A percentile compares a stretch with the other conserved stretches of the same genome.
Evolutionary conservation across 1,140 invertebrate genomes (phyloP).

Genomic region (Drosophila bocki): DNA sequence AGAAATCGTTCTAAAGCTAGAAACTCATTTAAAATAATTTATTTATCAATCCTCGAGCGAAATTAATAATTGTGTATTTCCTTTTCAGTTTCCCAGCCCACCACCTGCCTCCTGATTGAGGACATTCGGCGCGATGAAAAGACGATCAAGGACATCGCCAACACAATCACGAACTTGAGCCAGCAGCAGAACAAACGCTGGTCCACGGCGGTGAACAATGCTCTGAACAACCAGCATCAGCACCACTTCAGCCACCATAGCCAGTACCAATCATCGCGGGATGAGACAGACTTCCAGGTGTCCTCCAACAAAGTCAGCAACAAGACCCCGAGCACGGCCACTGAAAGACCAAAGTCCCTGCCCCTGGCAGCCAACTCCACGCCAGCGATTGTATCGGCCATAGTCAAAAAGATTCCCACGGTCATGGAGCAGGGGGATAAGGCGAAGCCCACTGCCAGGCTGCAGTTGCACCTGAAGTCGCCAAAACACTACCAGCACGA

Average conservation of each 20-base stretch:
- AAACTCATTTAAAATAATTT: no score
- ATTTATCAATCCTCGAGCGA: no score
- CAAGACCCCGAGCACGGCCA: slow-evolving; percentile 39
- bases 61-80: neutral
- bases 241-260: slow-evolving; percentile 58
- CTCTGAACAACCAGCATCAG: slow-evolving; percentile 78
- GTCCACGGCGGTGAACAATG: slow-evolving; percentile 79
- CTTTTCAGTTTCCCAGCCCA: slow-evolving; percentile 69
- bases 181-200: slow-evolving; percentile 80
- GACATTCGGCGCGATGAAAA: slow-evolving; percentile 82
- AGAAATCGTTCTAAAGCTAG: neutral
- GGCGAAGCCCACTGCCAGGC: slow-evolving; percentile 32
- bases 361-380: slow-evolving; percentile 80
- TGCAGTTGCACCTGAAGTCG: slow-evolving; percentile 71
- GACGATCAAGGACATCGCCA: slow-evolving; percentile 82
- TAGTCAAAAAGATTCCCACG: slow-evolving; percentile 84
- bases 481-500: slow-evolving; percentile 84
- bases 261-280: slow-evolving; percentile 68
- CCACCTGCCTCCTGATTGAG: slow-evolving; percentile 77
- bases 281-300: slow-evolving; percentile 80
- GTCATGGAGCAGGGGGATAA: slow-evolving; percentile 65
- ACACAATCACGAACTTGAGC: slow-evolving; percentile 84
- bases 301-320: slow-evolving; percentile 26
- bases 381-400: slow-evolving; percentile 84
- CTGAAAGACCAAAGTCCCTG: slow-evolving; percentile 80